These are phyloP conservation scores for Falco biarmicus DNA, from an alignment of 2,797 vertebrate genomes.

Conservation along the genomic window DNA sequence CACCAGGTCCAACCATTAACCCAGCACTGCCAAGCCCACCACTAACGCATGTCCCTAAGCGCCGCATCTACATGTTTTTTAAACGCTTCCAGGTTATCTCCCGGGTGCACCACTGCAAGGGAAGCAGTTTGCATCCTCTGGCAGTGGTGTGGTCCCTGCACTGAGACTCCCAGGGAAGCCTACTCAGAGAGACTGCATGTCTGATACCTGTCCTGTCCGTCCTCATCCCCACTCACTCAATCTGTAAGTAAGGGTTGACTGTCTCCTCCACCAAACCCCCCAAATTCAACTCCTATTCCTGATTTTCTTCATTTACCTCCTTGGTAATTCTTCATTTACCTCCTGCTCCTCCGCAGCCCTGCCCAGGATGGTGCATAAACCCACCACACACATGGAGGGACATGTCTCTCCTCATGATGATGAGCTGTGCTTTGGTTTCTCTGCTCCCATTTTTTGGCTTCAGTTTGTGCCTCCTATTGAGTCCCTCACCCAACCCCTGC, in stretches of 20 bases:
- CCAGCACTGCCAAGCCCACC: too few species aligned
- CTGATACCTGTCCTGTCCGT: neutral
- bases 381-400: neutral
- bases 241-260: neutral
- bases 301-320: neutral
- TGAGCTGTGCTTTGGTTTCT: neutral
- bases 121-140: neutral
- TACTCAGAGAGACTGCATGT: neutral
- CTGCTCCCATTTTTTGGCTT: neutral
- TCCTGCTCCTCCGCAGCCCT: neutral
- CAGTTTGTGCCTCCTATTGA: neutral
- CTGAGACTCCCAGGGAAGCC: neutral
- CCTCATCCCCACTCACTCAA: neutral
- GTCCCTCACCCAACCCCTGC: neutral
- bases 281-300: neutral
- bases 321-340: too few species aligned
- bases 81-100: too few species aligned
- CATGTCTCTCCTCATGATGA: neutral
- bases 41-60: too few species aligned
- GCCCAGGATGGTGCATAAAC: neutral
- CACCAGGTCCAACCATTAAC: too few species aligned
- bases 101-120: fast-evolving
- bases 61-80: too few species aligned
- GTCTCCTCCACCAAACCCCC: neutral
- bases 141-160: neutral